Percentiles rank a stretch among this genome's conserved stretches.
These are phyloP conservation scores for Drosophila athabasca DNA, from an alignment of 1,140 invertebrate genomes.

Conservation along the genomic window DNA sequence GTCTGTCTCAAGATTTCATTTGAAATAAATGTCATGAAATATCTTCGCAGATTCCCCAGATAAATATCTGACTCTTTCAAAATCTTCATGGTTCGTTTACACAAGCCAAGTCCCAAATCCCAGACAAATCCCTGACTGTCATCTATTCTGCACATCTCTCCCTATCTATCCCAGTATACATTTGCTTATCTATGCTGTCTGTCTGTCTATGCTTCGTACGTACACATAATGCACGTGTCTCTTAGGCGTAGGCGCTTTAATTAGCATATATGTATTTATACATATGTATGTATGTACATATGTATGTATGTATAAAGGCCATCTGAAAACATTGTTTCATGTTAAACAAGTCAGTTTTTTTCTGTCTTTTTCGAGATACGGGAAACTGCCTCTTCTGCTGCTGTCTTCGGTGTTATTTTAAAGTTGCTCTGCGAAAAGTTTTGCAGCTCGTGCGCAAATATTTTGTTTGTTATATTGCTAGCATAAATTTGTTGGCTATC, in stretches of 20 bases:
- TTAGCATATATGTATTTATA: constrained; percentile 47
- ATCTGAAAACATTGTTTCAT: constrained; percentile 31
- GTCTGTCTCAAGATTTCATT: too few species aligned
- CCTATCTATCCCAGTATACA: too few species aligned
- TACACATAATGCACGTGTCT: constrained; percentile 12
- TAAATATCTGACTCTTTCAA: too few species aligned
- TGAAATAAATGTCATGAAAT: too few species aligned
- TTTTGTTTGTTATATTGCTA: constrained; percentile 81
- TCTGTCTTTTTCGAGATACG: constrained; percentile 7
- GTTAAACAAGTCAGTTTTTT: constrained; percentile 27
- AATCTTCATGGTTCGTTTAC: too few species aligned
- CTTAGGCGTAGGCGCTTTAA: constrained; percentile 49
- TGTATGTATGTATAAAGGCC: constrained; percentile 19
- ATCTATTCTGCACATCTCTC: too few species aligned
- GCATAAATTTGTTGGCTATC: constrained; percentile 80
- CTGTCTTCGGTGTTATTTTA: constrained; percentile 70
- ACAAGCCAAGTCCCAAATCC: too few species aligned
- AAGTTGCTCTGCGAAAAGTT: constrained; percentile 68
- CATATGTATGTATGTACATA: too few species aligned
- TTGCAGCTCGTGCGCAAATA: constrained; percentile 75
- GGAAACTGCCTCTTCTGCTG: constrained; percentile 25
- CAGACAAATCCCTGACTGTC: too few species aligned
- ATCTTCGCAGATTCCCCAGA: too few species aligned
- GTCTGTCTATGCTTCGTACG: background rate
- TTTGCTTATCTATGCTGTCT: too few species aligned